Percentiles rank a stretch among this genome's conserved stretches.
These are phyloP conservation scores for Anabas testudineus DNA, from an alignment of 2,797 vertebrate genomes.

Conservation along the genomic window DNA sequence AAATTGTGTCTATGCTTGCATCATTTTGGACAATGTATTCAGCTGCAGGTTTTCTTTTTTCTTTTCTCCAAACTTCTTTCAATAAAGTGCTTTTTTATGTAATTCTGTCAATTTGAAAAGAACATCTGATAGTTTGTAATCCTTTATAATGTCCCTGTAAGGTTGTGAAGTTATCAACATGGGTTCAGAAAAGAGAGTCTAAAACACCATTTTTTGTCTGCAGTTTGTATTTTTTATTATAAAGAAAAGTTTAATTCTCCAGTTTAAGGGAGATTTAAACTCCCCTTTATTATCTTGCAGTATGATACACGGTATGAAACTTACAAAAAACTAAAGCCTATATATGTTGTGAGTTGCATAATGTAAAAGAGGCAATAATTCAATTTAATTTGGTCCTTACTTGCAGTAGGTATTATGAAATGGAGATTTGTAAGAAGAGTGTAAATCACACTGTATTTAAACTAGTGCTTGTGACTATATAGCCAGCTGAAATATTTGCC, in stretches of 20 bases:
- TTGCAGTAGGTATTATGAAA: neutral
- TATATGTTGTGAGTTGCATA: neutral
- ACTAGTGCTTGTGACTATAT: neutral
- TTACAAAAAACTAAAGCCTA: neutral
- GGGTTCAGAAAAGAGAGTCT: conserved; percentile 11
- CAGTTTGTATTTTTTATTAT: conserved; percentile 22
- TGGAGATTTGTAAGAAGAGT: conserved; percentile 5
- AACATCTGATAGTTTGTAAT: conserved; percentile 19
- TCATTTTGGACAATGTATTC: conserved; percentile 38
- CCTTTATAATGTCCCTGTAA: conserved; percentile 18
- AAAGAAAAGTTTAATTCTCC: too few relatives aligned
- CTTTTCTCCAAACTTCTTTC: conserved; percentile 51
- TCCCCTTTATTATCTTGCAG: conserved; percentile 16
- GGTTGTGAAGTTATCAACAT: neutral
- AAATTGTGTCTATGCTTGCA: conserved; percentile 43
- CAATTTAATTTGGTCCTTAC: neutral
- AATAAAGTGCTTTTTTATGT: conserved; percentile 73
- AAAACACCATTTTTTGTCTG: conserved; percentile 31
- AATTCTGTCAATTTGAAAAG: conserved; percentile 28
- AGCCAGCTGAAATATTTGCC: conserved; percentile 19
- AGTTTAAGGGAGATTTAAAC: neutral
- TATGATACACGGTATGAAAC: neutral
- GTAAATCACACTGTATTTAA: conserved; percentile 7
- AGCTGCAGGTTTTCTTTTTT: conserved; percentile 30
- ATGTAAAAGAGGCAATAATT: conserved; percentile 7